Evolutionary conservation across 2,797 vertebrate species (phyloP), one percentile per base, ranked within the genome.

Genomic region (Phoebastria nigripes): DNA sequence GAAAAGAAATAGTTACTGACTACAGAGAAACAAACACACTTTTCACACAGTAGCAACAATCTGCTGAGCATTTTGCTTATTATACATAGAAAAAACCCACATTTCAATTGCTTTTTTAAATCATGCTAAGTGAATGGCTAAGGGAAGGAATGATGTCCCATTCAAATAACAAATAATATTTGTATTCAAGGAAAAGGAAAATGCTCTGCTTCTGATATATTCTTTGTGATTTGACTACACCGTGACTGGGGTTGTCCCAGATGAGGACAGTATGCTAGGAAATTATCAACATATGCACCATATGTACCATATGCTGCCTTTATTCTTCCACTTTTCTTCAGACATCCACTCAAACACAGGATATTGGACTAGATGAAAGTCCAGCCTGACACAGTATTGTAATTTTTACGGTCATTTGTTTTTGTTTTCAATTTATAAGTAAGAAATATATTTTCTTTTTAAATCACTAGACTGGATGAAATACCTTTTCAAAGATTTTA

Each of bases 61-160:
- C 56, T 81, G 28, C 24, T 73, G 22, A 82, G 3, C 17, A 15
- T 61, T 82, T 69, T 55, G 8, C 24, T 81, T 47, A 47, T 24
- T 31, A 47, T 3, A 37, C 28, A 10, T 9, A 35, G 19, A 61
- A 84, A 73, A 55, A 2, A 0, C 0, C 1, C 26, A 37, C 1
- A 4, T 49, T 82, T 52, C n/a, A 69, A 21, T 6, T 13, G 8
- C 1, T 87, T 35, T 47, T 92, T 82, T 39, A 39, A 62, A 62
- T 49, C 9, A 18, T 12, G 5, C 7, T 46, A 49, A n/a, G 41
- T 33, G 24, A 76, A 55, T 33, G 52, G 12, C 35, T n/a, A 62
- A 66, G 11, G 39, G 29, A 70, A 82, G 15, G 25, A 85, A n/a
- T 31, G n/a, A 62, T 24, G 15, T 8, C 28, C 55, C 24, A 28